These are phyloP conservation scores for Gavia stellata DNA, from an alignment of 2,113 vertebrate genomes.

Conservation along the genomic window DNA sequence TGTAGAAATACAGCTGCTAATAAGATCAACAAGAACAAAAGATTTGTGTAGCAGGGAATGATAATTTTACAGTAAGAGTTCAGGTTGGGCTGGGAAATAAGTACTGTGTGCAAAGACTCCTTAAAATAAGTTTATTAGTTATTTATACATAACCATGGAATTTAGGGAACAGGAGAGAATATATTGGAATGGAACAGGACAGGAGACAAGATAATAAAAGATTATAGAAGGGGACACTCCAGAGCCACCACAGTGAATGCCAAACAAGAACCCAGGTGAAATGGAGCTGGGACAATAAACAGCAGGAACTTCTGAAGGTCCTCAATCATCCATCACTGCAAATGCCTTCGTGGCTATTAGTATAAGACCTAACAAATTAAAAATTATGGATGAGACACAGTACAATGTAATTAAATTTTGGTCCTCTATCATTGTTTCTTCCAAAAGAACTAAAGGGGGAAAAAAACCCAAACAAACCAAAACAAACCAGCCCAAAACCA, in stretches of 20 bases:
- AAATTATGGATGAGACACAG: neutral
- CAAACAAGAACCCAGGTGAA: neutral
- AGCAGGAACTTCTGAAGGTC: neutral
- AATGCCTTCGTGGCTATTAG: neutral
- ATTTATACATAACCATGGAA: neutral
- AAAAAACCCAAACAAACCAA: neutral
- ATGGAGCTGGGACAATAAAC: neutral
- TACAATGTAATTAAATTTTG: neutral
- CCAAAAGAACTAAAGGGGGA: neutral
- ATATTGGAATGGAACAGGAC: neutral
- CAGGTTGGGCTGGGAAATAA: neutral
- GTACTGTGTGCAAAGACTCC: neutral
- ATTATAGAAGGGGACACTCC: neutral
- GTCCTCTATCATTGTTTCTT: neutral
- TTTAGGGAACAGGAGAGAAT: neutral
- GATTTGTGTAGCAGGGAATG: neutral
- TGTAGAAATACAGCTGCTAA: neutral
- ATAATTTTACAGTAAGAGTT: neutral
- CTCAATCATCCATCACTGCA: neutral
- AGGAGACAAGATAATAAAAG: neutral
- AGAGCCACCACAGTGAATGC: neutral
- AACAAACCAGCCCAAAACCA: neutral
- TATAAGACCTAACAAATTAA: neutral
- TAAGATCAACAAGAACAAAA: neutral
- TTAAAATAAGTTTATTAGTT: neutral